phyloP scores from a whole-genome alignment of 2,797 vertebrate genomes.

The Phalanger gymnotis region DNA sequence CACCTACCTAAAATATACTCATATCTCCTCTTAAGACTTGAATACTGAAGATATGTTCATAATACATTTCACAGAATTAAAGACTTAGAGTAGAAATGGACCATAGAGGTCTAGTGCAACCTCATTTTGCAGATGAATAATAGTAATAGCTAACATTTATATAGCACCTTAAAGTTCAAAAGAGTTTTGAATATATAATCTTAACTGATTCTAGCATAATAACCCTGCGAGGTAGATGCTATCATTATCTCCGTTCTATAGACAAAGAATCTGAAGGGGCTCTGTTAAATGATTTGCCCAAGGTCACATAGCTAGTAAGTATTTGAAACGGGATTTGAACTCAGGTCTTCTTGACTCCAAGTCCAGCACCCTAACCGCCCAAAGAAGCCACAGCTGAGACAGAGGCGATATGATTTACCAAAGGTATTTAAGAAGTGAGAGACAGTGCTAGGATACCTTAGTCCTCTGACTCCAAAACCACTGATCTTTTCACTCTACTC shows the following conservation, averaged over 20 bases:
- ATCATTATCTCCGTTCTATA: not conserved
- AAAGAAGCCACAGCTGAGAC: not conserved
- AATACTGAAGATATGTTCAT: not conserved
- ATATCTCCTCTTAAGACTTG: not conserved
- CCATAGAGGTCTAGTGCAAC: not conserved
- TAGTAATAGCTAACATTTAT: not conserved
- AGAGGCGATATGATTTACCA: not conserved
- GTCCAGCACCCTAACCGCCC: too few relatives aligned
- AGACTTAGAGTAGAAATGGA: not conserved
- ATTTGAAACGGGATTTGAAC: not conserved
- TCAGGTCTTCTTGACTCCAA: not conserved
- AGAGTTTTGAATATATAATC: not conserved
- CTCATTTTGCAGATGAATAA: not conserved
- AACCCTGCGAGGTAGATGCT: not conserved
- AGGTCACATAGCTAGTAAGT: not conserved
- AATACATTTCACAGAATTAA: not conserved
- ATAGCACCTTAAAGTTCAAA: not conserved
- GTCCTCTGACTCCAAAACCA: not conserved
- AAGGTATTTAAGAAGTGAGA: not conserved
- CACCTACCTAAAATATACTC: not conserved
- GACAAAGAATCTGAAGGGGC: not conserved
- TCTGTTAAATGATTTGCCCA: not conserved
- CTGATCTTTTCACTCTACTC: not conserved
- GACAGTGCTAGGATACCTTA: not conserved
- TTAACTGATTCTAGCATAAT: not conserved